These are phyloP conservation scores for Anthopleura xanthogrammica DNA, from an alignment of 92 coral and sea anemone species.

Conservation along the genomic window DNA sequence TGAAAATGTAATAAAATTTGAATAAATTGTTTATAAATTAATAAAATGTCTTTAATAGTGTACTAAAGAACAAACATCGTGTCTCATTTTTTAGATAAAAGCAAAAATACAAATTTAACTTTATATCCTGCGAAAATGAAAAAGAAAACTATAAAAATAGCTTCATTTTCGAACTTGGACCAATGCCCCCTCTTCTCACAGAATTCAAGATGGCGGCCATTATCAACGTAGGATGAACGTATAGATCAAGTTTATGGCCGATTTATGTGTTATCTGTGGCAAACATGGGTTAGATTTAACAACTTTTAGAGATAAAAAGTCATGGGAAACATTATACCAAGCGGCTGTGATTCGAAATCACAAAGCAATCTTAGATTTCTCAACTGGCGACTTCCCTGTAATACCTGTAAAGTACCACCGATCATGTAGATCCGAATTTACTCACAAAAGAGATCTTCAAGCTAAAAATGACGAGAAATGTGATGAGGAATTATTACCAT, in stretches of 20 bases:
- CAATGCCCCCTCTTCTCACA: neutral
- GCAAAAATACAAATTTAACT: neutral
- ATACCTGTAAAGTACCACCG: constrained; percentile 58
- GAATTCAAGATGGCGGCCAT: neutral
- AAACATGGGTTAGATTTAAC: constrained; percentile 27
- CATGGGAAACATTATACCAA: constrained; percentile 50
- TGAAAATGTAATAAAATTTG: neutral
- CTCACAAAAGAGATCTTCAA: constrained; percentile 43
- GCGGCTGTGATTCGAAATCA: constrained; percentile 53
- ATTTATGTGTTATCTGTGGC: constrained; percentile 55
- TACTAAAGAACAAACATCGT: too few relatives aligned
- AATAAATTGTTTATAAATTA: too few relatives aligned
- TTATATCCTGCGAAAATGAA: neutral
- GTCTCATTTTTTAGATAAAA: neutral
- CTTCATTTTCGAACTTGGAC: neutral
- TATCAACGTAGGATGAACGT: neutral
- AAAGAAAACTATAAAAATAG: neutral
- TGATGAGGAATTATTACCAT: constrained; percentile 1
- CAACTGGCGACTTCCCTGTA: constrained; percentile 40
- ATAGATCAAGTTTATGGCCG: constrained; percentile 27
- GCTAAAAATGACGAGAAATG: constrained; percentile 6
- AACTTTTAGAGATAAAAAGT: constrained; percentile 38
- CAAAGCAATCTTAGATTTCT: constrained; percentile 33
- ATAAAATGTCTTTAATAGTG: too few relatives aligned
- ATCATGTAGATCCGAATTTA: constrained; percentile 48